Percentiles rank a stretch among this genome's conserved stretches.
phyloP scores from a whole-genome alignment of 2,113 vertebrate species.

The Azemiops feae region DNA sequence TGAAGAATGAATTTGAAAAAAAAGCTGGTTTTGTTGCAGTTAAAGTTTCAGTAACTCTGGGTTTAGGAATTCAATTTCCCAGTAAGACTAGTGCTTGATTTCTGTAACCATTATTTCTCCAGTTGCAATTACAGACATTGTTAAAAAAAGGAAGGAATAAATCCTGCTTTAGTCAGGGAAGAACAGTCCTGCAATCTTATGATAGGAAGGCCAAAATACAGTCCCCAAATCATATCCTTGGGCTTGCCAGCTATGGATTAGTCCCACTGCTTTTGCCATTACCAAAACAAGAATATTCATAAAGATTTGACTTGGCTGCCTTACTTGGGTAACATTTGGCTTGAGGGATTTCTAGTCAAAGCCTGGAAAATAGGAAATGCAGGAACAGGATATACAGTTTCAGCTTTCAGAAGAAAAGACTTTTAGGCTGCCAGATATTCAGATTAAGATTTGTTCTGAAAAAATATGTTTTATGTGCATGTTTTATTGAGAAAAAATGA shows the following conservation, averaged over 20 bases:
- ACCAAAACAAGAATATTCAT: neutral
- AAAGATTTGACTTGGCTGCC: neutral
- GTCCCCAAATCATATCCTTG: neutral
- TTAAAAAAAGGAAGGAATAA: constrained; percentile 36
- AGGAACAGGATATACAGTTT: neutral
- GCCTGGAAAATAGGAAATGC: neutral
- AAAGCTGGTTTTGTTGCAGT: constrained; percentile 45
- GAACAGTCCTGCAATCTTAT: neutral
- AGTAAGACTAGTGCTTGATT: constrained; percentile 44
- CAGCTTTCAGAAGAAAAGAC: neutral
- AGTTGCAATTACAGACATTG: constrained; percentile 57
- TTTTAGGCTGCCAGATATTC: neutral
- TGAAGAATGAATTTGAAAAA: constrained; percentile 38
- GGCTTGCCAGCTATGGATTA: neutral
- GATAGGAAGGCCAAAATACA: neutral
- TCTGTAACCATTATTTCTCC: constrained; percentile 54
- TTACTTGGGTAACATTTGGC: neutral
- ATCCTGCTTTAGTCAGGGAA: constrained; percentile 2
- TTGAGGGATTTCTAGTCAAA: neutral
- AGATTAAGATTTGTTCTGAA: neutral
- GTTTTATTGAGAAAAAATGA: neutral
- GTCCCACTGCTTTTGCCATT: neutral
- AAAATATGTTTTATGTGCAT: neutral
- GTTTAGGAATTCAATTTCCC: constrained; percentile 60
- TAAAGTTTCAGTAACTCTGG: constrained; percentile 36